These are phyloP conservation scores for Cerceris ruficornis DNA, from an alignment of 2,888 invertebrate genomes.

Conservation along the genomic window DNA sequence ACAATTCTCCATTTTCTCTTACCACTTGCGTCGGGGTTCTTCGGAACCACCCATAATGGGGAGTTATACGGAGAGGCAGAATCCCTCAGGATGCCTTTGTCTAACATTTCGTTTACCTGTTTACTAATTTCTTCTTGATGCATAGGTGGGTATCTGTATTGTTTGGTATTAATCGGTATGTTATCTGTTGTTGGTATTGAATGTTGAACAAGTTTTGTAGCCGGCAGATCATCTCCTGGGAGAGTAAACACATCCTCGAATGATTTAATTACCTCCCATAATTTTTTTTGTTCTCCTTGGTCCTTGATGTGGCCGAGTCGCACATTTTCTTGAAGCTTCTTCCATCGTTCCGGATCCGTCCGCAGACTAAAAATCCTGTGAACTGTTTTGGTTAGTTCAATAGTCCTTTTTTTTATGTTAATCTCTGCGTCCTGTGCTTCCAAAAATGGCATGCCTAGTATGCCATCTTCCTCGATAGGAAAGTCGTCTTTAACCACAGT, in stretches of 20 bases:
- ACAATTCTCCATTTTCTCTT: constrained; percentile 27
- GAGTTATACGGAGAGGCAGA: constrained; percentile 4
- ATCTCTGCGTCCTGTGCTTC: neutral
- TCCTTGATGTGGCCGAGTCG: neutral
- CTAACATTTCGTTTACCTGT: constrained; percentile 13
- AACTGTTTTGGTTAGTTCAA: neutral
- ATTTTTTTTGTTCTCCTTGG: neutral
- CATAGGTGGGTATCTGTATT: neutral
- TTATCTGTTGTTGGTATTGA: neutral
- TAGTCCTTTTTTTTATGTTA: neutral
- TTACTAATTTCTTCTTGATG: constrained; percentile 17
- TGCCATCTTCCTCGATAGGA: constrained; percentile 16
- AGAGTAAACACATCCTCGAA: constrained; percentile 10
- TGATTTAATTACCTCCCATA: neutral
- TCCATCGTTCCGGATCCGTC: neutral
- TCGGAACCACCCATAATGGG: constrained; percentile 16
- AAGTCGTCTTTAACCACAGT: constrained; percentile 8
- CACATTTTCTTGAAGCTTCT: neutral
- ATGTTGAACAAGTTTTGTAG: constrained; percentile 1
- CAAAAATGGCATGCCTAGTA: constrained; percentile 16
- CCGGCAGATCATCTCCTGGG: neutral
- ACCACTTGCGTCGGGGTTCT: constrained; percentile 7
- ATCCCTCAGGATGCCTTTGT: neutral
- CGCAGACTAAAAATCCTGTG: neutral
- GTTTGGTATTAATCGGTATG: neutral